Evolutionary conservation across 2,888 invertebrate species (phyloP), one percentile per base, ranked within the genome.

Genomic region (Baronia brevicornis): DNA sequence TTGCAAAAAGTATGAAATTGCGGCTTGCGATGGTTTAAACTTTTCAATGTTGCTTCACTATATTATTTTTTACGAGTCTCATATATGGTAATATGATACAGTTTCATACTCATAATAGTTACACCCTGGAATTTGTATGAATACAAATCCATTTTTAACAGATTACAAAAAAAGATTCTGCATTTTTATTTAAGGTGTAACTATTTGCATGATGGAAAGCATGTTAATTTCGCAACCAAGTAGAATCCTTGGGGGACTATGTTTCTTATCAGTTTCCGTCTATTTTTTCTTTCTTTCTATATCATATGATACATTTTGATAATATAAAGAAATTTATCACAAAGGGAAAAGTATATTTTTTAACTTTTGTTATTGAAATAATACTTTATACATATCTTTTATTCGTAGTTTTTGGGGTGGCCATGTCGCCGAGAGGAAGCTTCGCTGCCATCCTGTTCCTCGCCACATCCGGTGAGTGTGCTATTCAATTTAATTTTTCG

Each of bases 371-470:
- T n/a, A n/a, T n/a, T n/a, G n/a, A n/a, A n/a, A n/a, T n/a, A n/a
- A n/a, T 19, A 13, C 15, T 10, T 11, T 5, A 28, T 30, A 27
- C 21, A 14, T 18, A 6, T 15, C 11, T 14, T 7, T 22, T 19
- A 23, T 22, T 15, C 15, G n/a, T 27, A 32, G 28, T 11, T 25
- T 28, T 12, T 26, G 21, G 15, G n/a, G 28, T 12, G 28, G 24
- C 28, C 41, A 47, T 42, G 45, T 37, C 36, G 41, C 24, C 30
- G 11, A 28, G 36, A 37, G 45, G 49, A 41, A 30, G 36, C 28
- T 5, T 46, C 38, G 43, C 34, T 24, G 44, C 43, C 29, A 39
- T 50, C 28, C 39, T 56, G 38, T 31, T 50, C 20, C 47, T 52
- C 17, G 28, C 38, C 28, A 29, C 37, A 30, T 40, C 48, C 37